Percentiles rank a stretch among this genome's conserved stretches.
phyloP scores from a whole-genome alignment of 2,888 invertebrate genomes.

The Protodeltote pygarga region DNA sequence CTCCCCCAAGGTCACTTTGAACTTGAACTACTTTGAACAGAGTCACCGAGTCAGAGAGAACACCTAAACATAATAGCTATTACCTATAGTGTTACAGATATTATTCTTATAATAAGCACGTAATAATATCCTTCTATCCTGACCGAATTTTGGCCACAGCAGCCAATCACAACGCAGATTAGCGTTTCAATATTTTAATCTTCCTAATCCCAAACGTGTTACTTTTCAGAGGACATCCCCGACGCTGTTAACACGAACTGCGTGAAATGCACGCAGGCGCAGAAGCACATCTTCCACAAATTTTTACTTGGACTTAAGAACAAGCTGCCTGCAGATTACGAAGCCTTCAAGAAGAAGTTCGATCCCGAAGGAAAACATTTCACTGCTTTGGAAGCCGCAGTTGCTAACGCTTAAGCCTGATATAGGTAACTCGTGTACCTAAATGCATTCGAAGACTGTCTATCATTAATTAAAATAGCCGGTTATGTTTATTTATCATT shows the following conservation, averaged over 20 bases:
- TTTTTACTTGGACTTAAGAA: constrained; percentile 84
- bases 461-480: neutral
- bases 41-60: too few relatives aligned
- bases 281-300: constrained; percentile 87
- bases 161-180: too few relatives aligned
- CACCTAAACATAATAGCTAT: too few relatives aligned
- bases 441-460: neutral
- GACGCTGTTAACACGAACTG: constrained; percentile 89
- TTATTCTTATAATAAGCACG: too few relatives aligned
- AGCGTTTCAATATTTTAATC: too few relatives aligned
- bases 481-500: neutral
- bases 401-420: constrained; percentile 49
- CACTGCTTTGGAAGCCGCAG: constrained; percentile 55
- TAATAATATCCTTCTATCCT: too few relatives aligned
- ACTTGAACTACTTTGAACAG: too few relatives aligned
- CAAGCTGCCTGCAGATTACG: constrained; percentile 80
- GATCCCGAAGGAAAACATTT: constrained; percentile 87
- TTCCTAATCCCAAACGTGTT: neutral
- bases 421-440: neutral
- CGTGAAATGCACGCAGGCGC: constrained; percentile 88
- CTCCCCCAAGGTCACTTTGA: too few relatives aligned
- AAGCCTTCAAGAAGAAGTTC: constrained; percentile 81
- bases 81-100: too few relatives aligned
- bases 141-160: too few relatives aligned
- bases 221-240: constrained; percentile 86